A percentile compares a stretch with the other conserved stretches of the same genome.
Evolutionary conservation across 2,797 vertebrate species (phyloP).

Genomic region (Hafferia zeledoni): DNA sequence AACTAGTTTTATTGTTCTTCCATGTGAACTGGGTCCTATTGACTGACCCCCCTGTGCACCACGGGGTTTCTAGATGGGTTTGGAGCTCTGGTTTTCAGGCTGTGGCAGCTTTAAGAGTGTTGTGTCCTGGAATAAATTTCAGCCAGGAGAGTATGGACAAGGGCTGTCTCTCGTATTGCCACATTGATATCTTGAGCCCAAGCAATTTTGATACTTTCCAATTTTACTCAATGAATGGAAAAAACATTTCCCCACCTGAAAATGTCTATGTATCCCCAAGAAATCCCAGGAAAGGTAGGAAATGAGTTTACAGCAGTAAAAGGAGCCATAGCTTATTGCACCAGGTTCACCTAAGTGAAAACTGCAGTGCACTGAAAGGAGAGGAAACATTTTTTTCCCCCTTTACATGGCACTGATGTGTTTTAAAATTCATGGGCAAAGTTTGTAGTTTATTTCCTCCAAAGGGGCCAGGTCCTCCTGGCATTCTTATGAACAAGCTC

Average conservation of each 20-base stretch:
- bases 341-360: slow-evolving; percentile 1
- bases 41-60: not conserved
- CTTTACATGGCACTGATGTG: slow-evolving; percentile 4
- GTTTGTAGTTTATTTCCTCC: slow-evolving; percentile 54
- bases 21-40: not conserved
- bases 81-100: not conserved
- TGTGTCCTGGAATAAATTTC: slow-evolving; percentile 77
- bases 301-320: slow-evolving; percentile 5
- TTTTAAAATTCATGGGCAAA: slow-evolving; percentile 64
- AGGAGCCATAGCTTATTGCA: not conserved
- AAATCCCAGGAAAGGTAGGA: slow-evolving; percentile 73
- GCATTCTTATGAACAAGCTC: slow-evolving; percentile 67
- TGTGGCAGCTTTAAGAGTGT: not conserved
- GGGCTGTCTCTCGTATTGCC: slow-evolving; percentile 77
- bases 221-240: slow-evolving; percentile 77
- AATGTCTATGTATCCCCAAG: slow-evolving; percentile 74
- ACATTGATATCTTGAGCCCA: slow-evolving; percentile 39
- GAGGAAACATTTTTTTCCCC: not conserved
- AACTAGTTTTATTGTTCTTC: slow-evolving; percentile 17
- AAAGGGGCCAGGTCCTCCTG: slow-evolving; percentile 48
- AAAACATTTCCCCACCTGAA: slow-evolving; percentile 55
- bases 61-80: not conserved
- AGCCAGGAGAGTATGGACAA: slow-evolving; percentile 77
- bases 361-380: not conserved
- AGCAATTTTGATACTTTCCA: slow-evolving; percentile 77